Evolutionary conservation across 2,888 invertebrate genomes (phyloP).

Genomic region (Agonopterix alstromeriana): DNA sequence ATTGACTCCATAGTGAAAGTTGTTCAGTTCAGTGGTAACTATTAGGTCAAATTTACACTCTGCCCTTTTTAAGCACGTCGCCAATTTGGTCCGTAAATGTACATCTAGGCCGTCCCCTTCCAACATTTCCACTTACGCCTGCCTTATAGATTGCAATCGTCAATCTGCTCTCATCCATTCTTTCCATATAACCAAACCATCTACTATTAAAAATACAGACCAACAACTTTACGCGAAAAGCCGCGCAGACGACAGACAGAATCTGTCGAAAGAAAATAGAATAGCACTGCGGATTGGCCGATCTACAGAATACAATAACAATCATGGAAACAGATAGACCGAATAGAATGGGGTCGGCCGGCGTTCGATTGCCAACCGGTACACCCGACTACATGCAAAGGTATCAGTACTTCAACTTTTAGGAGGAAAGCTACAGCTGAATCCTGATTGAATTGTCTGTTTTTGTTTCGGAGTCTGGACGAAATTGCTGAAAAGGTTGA

Average conservation of each 20-base stretch:
- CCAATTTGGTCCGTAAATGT: no score
- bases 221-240: conserved; percentile 8
- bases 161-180: no score
- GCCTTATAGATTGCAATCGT: no score
- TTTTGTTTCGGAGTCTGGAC: neutral
- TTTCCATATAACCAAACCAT: no score
- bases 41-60: no score
- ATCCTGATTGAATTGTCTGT: conserved; percentile 5
- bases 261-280: conserved; percentile 17
- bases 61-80: no score
- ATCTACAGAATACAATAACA: conserved; percentile 42
- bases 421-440: conserved; percentile 1
- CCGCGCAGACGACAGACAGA: conserved; percentile 7
- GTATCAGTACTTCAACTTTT: conserved; percentile 1
- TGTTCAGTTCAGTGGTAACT: no score
- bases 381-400: neutral
- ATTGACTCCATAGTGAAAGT: no score
- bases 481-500: neutral
- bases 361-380: conserved; percentile 10
- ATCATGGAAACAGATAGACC: conserved; percentile 38
- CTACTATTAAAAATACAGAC: no score
- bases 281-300: conserved; percentile 19
- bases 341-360: conserved; percentile 19
- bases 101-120: no score
- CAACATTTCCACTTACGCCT: no score